Base-by-base conservation (phyloP, 2,113 vertebrate species). In the Casuarius casuarius region DNA sequence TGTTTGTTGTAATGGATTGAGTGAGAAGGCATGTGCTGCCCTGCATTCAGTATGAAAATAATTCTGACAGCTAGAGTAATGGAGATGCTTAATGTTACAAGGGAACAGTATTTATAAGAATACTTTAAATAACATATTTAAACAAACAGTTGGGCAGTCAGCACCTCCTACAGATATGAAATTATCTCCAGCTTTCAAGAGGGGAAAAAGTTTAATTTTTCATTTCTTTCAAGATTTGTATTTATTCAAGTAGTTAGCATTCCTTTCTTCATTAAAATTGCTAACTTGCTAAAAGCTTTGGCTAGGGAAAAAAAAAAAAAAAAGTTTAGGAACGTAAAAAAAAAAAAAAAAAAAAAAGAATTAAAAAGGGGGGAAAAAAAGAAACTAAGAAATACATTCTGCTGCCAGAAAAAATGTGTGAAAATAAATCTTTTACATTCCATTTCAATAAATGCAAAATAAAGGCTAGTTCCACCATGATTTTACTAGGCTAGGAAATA, bases 141-240 rank as follows among this genome's bases (percentile, higher is more conserved):
- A 89, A 31, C 26, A 92, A 95, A 79, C 68, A 90, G 83, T 87
- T 90, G 86, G 88, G 12, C 77, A 82, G 81, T 84, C 84, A 62
- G 71, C 33, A 88, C 86, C 85, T 91, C 85, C 94, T 38, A 95
- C 70, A 93, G 82, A 89, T 70, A 61, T 67, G 26, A 93, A 84
- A 96, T 95, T 92, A 76, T 89, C 40, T 81, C 29, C 28, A 56
- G 35, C 63, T 96, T 91, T 40, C 59, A 82, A 94, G 59, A 94
- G 26, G n/a, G 23, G 35, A 66, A 17, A 70, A 78, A 92, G 52
- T 84, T 90, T 52, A 92, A 96, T 78, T 92, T 95, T 92, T 91
- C 18, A 46, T 44, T 72, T 86, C 29, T 91, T 89, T 72, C 16
- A 20, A 92, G 33, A 12, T 66, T 81, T 84, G 28, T 94, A 62